These are phyloP conservation scores for Smithornis capensis DNA, from an alignment of 2,113 vertebrate genomes.

Conservation along the genomic window DNA sequence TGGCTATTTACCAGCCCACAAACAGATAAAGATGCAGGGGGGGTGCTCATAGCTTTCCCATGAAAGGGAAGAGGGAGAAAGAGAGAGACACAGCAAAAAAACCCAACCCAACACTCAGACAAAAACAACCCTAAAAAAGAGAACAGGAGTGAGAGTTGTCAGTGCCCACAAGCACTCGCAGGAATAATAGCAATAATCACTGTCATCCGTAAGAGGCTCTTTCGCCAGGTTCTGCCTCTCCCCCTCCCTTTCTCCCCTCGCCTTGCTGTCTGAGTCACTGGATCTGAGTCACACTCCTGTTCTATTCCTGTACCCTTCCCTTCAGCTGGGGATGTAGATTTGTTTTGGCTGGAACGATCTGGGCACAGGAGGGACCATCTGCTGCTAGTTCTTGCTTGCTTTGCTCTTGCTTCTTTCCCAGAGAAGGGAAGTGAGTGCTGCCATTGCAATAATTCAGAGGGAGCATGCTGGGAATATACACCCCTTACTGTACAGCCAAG, in stretches of 20 bases:
- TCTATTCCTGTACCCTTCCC: conserved; percentile 64
- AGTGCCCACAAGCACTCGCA: conserved; percentile 33
- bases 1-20: background rate
- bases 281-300: conserved; percentile 72
- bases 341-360: conserved; percentile 59
- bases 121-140: background rate
- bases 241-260: conserved; percentile 49
- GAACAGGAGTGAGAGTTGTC: conserved; percentile 45
- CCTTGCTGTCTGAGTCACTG: conserved; percentile 68
- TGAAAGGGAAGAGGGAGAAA: background rate
- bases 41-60: background rate
- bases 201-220: conserved; percentile 43
- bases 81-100: rapidly evolving
- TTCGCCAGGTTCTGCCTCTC: conserved; percentile 63
- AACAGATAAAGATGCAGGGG: conserved; percentile 28
- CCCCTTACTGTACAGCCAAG: conserved; percentile 26
- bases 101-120: background rate
- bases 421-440: conserved; percentile 42
- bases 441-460: conserved; percentile 50
- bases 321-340: conserved; percentile 58
- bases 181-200: conserved; percentile 64
- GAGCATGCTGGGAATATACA: conserved; percentile 33
- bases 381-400: conserved; percentile 58
- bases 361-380: conserved; percentile 63
- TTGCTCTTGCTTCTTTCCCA: conserved; percentile 41